Conservation (phyloP, 2,113 vertebrate genomes). For the Rostratula benghalensis region DNA sequence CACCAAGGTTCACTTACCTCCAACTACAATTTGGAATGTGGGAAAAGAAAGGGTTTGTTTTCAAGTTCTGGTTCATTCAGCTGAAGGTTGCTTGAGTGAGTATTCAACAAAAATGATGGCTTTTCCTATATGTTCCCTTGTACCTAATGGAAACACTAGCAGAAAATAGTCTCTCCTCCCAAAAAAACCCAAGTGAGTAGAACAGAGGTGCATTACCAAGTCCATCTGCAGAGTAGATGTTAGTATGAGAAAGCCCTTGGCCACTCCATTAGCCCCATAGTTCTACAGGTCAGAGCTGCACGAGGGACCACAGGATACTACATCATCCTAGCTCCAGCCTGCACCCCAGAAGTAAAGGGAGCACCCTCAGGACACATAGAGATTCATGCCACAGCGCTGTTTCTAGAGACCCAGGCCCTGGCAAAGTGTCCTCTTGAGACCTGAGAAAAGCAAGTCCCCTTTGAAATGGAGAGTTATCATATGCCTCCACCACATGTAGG, state of each 20-base stretch:
- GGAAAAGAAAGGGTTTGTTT: neutral
- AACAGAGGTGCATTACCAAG: constrained; percentile 78
- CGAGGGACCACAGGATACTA: constrained; percentile 12
- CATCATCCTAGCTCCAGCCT: constrained; percentile 46
- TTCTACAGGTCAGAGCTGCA: constrained; percentile 83
- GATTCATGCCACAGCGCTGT: neutral
- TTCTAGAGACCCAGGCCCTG: neutral
- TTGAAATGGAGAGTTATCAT: neutral
- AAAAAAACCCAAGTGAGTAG: neutral
- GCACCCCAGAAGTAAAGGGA: constrained; percentile 26
- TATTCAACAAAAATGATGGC: neutral
- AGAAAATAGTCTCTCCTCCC: constrained; percentile 31
- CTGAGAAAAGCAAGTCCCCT: neutral
- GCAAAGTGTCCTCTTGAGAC: neutral
- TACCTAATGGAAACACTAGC: neutral
- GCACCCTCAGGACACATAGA: neutral
- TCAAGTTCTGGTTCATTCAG: constrained; percentile 11
- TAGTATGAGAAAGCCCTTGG: constrained; percentile 80
- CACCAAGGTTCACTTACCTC: constrained; percentile 22
- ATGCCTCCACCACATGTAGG: neutral
- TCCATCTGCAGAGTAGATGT: constrained; percentile 90
- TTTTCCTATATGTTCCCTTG: constrained; percentile 40
- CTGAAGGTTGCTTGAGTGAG: constrained; percentile 42
- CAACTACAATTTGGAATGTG: neutral
- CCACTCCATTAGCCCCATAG: constrained; percentile 79